These are phyloP conservation scores for Pseudonaja textilis DNA, from an alignment of 2,113 vertebrate species.

Conservation along the genomic window DNA sequence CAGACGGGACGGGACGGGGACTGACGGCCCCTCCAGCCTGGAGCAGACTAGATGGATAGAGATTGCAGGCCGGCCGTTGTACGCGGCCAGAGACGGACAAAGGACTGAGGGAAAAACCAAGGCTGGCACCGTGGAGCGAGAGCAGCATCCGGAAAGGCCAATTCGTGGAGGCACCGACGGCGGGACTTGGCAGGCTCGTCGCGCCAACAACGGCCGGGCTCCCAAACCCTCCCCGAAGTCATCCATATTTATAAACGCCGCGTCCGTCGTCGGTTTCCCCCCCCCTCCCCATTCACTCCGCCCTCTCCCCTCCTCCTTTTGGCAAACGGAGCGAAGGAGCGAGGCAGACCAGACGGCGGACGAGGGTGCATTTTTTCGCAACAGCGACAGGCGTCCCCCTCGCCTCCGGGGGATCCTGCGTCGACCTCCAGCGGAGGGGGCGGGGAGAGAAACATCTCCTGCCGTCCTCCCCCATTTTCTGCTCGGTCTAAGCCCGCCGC, in stretches of 20 bases:
- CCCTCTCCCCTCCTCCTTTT: neutral
- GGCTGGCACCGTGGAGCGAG: neutral
- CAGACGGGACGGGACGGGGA: neutral
- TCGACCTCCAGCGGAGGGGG: neutral
- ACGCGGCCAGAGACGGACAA: neutral
- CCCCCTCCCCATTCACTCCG: neutral
- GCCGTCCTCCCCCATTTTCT: neutral
- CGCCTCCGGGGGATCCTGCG: neutral
- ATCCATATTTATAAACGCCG: slow-evolving; percentile 25
- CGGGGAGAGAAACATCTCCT: neutral
- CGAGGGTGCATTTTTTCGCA: neutral
- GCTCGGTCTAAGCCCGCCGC: neutral
- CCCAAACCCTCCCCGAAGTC: slow-evolving; percentile 7
- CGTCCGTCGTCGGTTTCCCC: neutral
- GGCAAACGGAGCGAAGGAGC: slow-evolving; percentile 5
- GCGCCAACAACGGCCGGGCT: neutral
- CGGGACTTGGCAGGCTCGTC: neutral
- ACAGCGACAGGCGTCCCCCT: neutral
- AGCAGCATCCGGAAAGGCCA: neutral
- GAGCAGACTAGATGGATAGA: neutral
- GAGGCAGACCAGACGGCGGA: slow-evolving; percentile 1
- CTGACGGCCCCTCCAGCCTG: neutral
- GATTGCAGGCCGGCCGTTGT: neutral
- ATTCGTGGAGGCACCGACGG: neutral
- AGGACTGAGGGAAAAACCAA: neutral